Conservation (phyloP, 1,140 invertebrate species). For the Copidosoma floridanum region DNA sequence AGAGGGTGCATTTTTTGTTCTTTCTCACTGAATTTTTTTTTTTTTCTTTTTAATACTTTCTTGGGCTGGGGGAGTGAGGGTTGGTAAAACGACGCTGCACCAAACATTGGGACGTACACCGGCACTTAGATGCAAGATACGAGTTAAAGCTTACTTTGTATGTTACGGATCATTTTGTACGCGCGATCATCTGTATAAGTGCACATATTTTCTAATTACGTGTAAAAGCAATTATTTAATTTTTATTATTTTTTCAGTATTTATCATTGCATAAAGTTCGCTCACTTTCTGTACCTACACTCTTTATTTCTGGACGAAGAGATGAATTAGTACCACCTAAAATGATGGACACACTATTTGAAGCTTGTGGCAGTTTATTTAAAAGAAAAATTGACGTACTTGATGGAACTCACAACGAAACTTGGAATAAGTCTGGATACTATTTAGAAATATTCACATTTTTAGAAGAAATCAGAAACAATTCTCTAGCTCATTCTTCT, state of each 20-base stretch:
- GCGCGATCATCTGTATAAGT: too few relatives aligned
- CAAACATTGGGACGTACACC: too few relatives aligned
- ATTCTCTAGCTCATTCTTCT: slow-evolving; percentile 40
- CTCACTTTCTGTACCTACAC: slow-evolving; percentile 65
- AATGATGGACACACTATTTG: slow-evolving; percentile 82
- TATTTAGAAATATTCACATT: slow-evolving; percentile 62
- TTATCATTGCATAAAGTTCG: slow-evolving; percentile 69
- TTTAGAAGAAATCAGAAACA: slow-evolving; percentile 54
- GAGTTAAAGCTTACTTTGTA: too few relatives aligned
- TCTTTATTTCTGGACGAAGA: slow-evolving; percentile 78
- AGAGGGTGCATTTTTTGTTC: too few relatives aligned
- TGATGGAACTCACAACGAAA: slow-evolving; percentile 84
- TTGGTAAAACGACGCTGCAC: too few relatives aligned
- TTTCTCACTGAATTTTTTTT: too few relatives aligned
- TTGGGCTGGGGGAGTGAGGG: too few relatives aligned
- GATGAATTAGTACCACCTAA: slow-evolving; percentile 81
- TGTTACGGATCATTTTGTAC: too few relatives aligned
- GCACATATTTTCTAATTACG: too few relatives aligned
- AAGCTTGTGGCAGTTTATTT: slow-evolving; percentile 65
- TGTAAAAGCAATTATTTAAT: too few relatives aligned
- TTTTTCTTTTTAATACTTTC: too few relatives aligned
- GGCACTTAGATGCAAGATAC: too few relatives aligned
- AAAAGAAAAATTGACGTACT: slow-evolving; percentile 74
- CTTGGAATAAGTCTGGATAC: slow-evolving; percentile 70
- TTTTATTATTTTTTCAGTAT: slow-evolving; percentile 67